These are phyloP conservation scores for Pipra filicauda DNA, from an alignment of 2,113 vertebrate species.

Conservation along the genomic window DNA sequence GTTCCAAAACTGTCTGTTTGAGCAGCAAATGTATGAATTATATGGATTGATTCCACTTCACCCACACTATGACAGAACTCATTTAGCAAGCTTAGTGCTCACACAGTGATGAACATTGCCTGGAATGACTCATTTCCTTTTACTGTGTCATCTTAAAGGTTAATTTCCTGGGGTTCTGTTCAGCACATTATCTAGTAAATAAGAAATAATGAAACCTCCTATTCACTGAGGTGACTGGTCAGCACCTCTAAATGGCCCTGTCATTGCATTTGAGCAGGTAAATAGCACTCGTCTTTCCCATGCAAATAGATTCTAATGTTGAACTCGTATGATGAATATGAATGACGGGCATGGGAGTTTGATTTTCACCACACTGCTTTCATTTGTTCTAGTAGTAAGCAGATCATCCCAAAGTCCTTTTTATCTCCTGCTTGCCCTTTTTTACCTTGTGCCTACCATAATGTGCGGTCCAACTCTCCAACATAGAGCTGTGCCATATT, in stretches of 20 bases:
- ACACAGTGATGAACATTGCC: neutral
- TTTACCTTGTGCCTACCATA: neutral
- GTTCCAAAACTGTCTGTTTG: neutral
- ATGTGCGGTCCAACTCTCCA: neutral
- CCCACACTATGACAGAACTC: conserved; percentile 27
- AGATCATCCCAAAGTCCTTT: neutral
- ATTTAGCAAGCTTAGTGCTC: conserved; percentile 2
- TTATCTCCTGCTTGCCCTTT: neutral
- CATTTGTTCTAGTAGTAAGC: neutral
- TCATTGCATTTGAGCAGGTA: neutral
- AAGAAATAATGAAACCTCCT: neutral
- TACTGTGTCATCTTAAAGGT: conserved; percentile 34
- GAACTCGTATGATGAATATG: neutral
- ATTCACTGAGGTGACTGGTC: neutral
- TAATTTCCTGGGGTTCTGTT: conserved; percentile 30
- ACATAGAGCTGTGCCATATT: neutral
- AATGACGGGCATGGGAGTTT: neutral
- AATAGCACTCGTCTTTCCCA: neutral
- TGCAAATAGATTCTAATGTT: neutral
- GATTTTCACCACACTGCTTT: neutral
- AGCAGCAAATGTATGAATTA: conserved; percentile 15
- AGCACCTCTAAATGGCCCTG: neutral
- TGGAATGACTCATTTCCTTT: conserved; percentile 56
- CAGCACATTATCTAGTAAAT: neutral
- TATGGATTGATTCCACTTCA: conserved; percentile 37